Evolutionary conservation across 2,113 vertebrate species (phyloP), one percentile per base, ranked within the genome.

Genomic region (Triplophysa siluroides): DNA sequence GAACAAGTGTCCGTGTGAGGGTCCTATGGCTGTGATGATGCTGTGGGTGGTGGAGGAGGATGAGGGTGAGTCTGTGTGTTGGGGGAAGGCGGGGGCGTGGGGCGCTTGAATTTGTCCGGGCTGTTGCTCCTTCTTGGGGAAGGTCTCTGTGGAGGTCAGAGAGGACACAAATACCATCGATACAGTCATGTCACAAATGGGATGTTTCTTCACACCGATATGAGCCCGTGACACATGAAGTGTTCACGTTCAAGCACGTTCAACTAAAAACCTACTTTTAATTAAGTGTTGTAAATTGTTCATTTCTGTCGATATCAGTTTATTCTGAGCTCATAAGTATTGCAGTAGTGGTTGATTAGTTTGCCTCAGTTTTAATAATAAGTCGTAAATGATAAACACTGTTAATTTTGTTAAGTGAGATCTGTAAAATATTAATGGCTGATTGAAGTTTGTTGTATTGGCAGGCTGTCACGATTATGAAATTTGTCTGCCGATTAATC

Each of bases 91-190:
- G 98, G 98, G 43, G 97, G 97, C 0, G 98, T 99, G 83, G 98
- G 97, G 86, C 97, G 95, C 89, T 99, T 99, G 91, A 99, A 99
- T 91, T 98, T 98, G 94, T 99, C 97, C 0, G 98, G 98, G 81
- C 97, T 99, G 95, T 94, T 94, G 94, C 98, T 98, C 93, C 98
- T 96, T 93, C 97, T 93, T 19, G 98, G 97, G 23, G 97, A 99
- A 86, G 97, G 98, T 92, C 98, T 96, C 97, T 99, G 95, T 81
- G 82, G 82, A 71, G 83, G 54, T 90, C 24, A 66, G 24, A 60
- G n/a, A 33, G 19, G 58, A 69, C 3, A 52, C 29, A 61, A 1
- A 26, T 3, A 14, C 8, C 9, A 52, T 65, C 2, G 29, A 21
- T 1, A 19, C 24, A 24, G n/a, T 69, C 43, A 50, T 69, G 45